phyloP scores from a whole-genome alignment of 1,140 invertebrate genomes.

The Nasonia vitripennis region DNA sequence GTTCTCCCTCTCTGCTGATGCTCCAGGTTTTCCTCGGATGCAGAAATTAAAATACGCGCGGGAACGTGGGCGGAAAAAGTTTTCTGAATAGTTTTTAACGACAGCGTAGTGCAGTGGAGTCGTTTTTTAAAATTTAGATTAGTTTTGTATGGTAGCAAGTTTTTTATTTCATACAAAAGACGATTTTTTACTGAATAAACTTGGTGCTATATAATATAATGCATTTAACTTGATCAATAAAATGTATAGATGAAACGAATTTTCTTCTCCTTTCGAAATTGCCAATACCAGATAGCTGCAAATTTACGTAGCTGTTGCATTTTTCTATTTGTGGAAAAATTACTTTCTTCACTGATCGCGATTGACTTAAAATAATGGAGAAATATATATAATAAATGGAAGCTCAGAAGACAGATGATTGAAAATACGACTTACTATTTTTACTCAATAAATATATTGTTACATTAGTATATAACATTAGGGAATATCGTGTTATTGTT shows the following conservation, averaged over 20 bases:
- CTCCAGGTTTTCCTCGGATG: too few relatives aligned
- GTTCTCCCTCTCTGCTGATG: not conserved
- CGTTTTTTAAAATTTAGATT: not conserved
- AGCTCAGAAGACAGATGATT: constrained; percentile 1
- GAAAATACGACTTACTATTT: constrained; percentile 39
- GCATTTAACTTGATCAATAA: too few relatives aligned
- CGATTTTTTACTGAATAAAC: not conserved
- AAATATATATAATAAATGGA: not conserved
- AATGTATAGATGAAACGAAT: too few relatives aligned
- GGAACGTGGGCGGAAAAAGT: not conserved
- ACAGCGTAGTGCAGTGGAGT: too few relatives aligned
- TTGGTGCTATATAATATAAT: too few relatives aligned
- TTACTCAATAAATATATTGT: constrained; percentile 60
- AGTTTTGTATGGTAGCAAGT: not conserved
- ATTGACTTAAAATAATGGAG: not conserved
- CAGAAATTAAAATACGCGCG: not conserved
- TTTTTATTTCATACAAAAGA: not conserved
- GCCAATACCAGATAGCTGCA: too few relatives aligned
- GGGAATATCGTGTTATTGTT: constrained; percentile 22
- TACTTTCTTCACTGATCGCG: too few relatives aligned
- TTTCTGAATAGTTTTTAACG: not conserved
- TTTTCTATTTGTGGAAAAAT: too few relatives aligned
- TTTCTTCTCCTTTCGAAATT: too few relatives aligned
- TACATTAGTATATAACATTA: constrained; percentile 52
- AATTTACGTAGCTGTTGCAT: too few relatives aligned